Percentiles rank a stretch among this genome's conserved stretches.
phyloP scores from a whole-genome alignment of 2,113 vertebrate genomes.

The Dipodomys ordii region DNA sequence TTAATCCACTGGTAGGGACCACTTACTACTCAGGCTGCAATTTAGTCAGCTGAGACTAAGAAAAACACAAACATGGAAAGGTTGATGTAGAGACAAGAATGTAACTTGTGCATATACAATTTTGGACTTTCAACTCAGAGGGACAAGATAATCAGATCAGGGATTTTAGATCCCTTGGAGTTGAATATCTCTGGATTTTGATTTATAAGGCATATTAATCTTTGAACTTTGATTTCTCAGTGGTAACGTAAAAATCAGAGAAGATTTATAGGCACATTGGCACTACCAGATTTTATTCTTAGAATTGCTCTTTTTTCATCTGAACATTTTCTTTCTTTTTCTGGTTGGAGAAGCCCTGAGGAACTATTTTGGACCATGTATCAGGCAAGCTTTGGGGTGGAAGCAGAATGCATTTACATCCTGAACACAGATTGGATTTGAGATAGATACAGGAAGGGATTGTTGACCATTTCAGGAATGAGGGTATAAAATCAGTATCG shows the following conservation, averaged over 20 bases:
- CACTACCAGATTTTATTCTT: slow-evolving; percentile 22
- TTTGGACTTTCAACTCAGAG: slow-evolving; percentile 25
- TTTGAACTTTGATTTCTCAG: slow-evolving; percentile 47
- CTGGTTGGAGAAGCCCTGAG: background rate
- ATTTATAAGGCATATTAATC: background rate
- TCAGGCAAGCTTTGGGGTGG: background rate
- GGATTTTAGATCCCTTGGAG: slow-evolving; percentile 35
- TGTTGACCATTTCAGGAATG: background rate
- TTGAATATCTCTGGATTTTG: background rate
- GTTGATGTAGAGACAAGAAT: background rate
- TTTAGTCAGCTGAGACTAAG: background rate
- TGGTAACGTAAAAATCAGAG: slow-evolving; percentile 15
- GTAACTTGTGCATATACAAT: background rate
- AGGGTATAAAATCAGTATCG: background rate
- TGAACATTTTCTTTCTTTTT: slow-evolving; percentile 18
- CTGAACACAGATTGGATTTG: background rate
- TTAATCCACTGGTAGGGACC: too few relatives aligned
- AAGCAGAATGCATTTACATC: background rate
- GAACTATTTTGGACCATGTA: background rate
- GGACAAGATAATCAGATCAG: background rate
- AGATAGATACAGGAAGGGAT: background rate
- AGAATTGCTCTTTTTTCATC: background rate
- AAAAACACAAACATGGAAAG: background rate
- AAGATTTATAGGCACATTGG: background rate
- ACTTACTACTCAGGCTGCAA: too few relatives aligned